Percentiles rank a stretch among this genome's conserved stretches.
phyloP scores from a whole-genome alignment of 2,113 vertebrate species.

The Scytalopus superciliaris region DNA sequence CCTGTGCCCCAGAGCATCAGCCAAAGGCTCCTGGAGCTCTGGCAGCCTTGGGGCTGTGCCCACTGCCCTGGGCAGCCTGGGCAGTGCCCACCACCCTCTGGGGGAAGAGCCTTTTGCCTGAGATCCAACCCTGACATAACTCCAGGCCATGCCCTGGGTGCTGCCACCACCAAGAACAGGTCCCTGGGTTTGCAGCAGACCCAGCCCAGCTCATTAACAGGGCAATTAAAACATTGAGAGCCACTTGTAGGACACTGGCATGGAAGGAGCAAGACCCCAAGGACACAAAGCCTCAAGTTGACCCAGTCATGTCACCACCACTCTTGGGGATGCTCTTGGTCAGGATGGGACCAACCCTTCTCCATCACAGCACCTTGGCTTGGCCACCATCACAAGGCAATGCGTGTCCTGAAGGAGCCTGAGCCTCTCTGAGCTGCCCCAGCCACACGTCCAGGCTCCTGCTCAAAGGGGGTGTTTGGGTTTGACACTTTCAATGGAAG shows the following conservation, averaged over 20 bases:
- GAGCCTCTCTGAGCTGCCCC: background rate
- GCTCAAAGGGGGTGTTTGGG: background rate
- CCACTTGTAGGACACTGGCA: fast-evolving
- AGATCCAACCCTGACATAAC: background rate
- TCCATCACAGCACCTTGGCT: background rate
- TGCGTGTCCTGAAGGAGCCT: background rate
- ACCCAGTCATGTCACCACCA: background rate
- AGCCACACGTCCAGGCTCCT: fast-evolving
- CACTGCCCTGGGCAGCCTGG: background rate
- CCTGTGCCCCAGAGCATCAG: background rate
- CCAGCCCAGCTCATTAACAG: fast-evolving
- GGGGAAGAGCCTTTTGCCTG: background rate
- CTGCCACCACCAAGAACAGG: background rate
- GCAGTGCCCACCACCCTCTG: background rate
- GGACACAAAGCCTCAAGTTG: background rate
- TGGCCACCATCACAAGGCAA: background rate
- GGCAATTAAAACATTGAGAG: background rate
- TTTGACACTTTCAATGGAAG: background rate
- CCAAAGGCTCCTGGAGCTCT: background rate
- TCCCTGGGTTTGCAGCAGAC: background rate
- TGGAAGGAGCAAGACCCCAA: background rate
- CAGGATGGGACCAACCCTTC: fast-evolving
- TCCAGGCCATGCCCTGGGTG: background rate
- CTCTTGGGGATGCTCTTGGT: background rate
- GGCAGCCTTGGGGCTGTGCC: background rate